Evolutionary conservation across 2,113 vertebrate genomes (phyloP).

Genomic region (Hippocampus abdominalis): DNA sequence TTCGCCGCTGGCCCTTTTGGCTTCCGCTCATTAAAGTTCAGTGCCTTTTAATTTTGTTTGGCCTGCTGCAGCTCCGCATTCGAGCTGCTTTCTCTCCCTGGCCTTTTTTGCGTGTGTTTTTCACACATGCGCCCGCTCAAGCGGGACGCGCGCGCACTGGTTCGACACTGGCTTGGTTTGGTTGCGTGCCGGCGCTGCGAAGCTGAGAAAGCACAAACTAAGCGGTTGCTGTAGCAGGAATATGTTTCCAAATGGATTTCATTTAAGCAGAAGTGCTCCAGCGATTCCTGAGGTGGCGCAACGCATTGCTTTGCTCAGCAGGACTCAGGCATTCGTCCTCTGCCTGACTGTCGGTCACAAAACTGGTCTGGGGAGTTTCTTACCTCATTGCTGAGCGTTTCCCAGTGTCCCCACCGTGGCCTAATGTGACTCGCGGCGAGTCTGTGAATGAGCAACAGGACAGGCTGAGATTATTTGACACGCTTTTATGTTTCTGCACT

Average conservation of each 20-base stretch:
- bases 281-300: no score
- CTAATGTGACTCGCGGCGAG: conserved; percentile 14
- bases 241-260: background rate
- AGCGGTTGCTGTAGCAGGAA: background rate
- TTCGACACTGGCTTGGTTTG: conserved; percentile 1
- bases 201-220: conserved; percentile 11
- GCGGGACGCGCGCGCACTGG: conserved; percentile 38
- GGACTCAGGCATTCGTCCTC: no score
- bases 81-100: conserved; percentile 9
- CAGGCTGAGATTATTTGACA: conserved; percentile 31
- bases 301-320: no score
- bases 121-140: conserved; percentile 15
- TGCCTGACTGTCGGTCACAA: background rate
- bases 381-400: conserved; percentile 38
- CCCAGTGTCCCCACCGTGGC: background rate
- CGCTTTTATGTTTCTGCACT: conserved; percentile 34
- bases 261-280: background rate
- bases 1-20: background rate
- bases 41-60: conserved; percentile 1
- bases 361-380: conserved; percentile 42
- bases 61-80: conserved; percentile 5
- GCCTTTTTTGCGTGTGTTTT: conserved; percentile 16
- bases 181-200: conserved; percentile 31
- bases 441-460: conserved; percentile 10
- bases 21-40: background rate